These are phyloP conservation scores for Formica exsecta DNA, from an alignment of 1,140 invertebrate genomes.

Conservation along the genomic window DNA sequence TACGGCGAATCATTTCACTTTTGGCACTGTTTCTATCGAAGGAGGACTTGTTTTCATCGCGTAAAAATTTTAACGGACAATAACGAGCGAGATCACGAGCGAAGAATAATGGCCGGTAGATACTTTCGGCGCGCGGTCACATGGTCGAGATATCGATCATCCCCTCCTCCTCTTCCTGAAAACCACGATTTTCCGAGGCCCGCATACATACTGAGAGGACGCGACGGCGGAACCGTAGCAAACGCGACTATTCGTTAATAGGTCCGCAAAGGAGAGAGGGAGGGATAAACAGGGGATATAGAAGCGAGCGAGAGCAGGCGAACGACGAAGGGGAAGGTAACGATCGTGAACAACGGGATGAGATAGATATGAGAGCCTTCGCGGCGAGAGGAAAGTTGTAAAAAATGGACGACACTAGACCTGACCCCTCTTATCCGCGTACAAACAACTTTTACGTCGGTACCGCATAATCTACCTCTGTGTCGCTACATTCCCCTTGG, in stretches of 20 bases:
- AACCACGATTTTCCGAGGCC: conserved; percentile 26
- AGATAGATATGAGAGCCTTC: conserved; percentile 53
- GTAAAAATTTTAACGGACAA: conserved; percentile 64
- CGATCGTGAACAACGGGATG: conserved; percentile 17
- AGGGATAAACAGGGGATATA: neutral
- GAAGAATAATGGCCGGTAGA: conserved; percentile 39
- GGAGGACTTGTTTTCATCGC: conserved; percentile 58
- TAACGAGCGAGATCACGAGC: conserved; percentile 64
- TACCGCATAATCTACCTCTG: conserved; percentile 60
- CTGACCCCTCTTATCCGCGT: conserved; percentile 67
- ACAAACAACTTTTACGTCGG: conserved; percentile 66
- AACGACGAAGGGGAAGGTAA: neutral
- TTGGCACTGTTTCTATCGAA: conserved; percentile 5
- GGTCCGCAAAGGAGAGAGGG: conserved; percentile 37
- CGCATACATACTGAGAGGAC: conserved; percentile 23
- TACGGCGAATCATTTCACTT: conserved; percentile 16
- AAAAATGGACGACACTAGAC: conserved; percentile 63
- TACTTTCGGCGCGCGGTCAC: conserved; percentile 50
- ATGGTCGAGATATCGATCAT: conserved; percentile 66
- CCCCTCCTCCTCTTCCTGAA: no score
- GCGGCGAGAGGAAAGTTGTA: conserved; percentile 57
- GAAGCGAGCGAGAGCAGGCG: conserved; percentile 15
- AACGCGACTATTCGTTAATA: conserved; percentile 50
- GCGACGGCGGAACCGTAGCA: conserved; percentile 15
- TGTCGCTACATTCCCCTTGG: neutral